Evolutionary conservation across 2,888 invertebrate species (phyloP), one percentile per base, ranked within the genome.

Genomic region (Hypercompe scribonia): DNA sequence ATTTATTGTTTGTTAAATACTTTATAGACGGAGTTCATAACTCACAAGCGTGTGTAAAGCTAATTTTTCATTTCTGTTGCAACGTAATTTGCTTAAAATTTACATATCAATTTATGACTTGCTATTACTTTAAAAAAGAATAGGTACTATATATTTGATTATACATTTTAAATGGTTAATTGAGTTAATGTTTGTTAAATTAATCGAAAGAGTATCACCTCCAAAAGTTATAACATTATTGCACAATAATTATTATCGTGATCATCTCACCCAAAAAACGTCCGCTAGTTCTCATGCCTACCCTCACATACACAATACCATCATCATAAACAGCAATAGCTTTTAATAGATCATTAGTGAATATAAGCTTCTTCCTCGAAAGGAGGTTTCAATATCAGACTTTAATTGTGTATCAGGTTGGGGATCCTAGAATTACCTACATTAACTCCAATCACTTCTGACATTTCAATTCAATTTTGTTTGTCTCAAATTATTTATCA

Each of bases 41-140:
- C 28, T 73, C 42, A 67, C 46, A 54, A 54, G 74, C 74, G 70
- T 74, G 74, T 68, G 54, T 65, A n/a, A 31, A 71, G 34, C 36
- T 58, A 74, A 70, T 74, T 28, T 66, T 70, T 74, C 74, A 74
- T 71, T 63, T 54, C 31, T 36, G 66, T 61, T 74, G 67, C 74
- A 74, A 54, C 71, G 46, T 74, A 74, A 74, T 74, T 74, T 74
- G 64, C 68, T 74, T 74, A 73, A 36, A 66, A 70, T 70, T 70
- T 73, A 39, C 61, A 36, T 68, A 33, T 18, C 42, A 72, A 72
- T 68, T 72, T 68, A 73, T 36, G 39, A 67, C 13, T 61, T 67
- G 42, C 61, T 39, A 31, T 18, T 31, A 18, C 18, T 54, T n/a
- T 3, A 24, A 0, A n/a, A 54, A n/a, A n/a, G 1, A 54, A n/a